These are phyloP conservation scores for Paraplagusia blochii DNA, from an alignment of 2,113 vertebrate species.

Conservation along the genomic window DNA sequence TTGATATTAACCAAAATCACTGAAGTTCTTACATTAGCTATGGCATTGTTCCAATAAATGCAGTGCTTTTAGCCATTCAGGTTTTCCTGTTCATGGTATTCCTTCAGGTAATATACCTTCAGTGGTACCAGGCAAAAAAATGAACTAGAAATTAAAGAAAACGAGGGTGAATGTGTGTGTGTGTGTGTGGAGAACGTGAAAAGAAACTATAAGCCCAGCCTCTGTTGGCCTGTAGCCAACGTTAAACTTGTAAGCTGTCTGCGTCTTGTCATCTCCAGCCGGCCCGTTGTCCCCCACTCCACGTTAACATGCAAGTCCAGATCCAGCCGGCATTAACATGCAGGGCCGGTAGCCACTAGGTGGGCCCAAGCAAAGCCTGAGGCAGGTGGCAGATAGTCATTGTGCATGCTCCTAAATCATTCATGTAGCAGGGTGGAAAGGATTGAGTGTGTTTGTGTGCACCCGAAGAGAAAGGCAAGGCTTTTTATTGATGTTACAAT, in stretches of 20 bases:
- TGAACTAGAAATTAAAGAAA: too few relatives aligned
- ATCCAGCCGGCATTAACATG: slow-evolving; percentile 67
- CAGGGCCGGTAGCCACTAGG: slow-evolving; percentile 68
- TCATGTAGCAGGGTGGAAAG: slow-evolving; percentile 62
- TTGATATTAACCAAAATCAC: too few relatives aligned
- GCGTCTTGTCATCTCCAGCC: slow-evolving; percentile 52
- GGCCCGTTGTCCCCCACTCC: slow-evolving; percentile 37
- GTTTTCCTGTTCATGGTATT: too few relatives aligned
- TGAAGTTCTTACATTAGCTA: too few relatives aligned
- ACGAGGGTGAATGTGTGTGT: too few relatives aligned
- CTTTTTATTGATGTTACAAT: slow-evolving; percentile 34
- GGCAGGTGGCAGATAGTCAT: slow-evolving; percentile 78
- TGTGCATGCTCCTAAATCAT: slow-evolving; percentile 76
- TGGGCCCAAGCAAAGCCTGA: slow-evolving; percentile 65
- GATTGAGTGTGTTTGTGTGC: slow-evolving; percentile 33
- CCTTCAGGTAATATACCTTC: too few relatives aligned
- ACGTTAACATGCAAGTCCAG: slow-evolving; percentile 73
- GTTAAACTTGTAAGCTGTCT: slow-evolving; percentile 37
- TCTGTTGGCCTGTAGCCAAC: slow-evolving; percentile 28
- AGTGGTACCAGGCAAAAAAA: too few relatives aligned
- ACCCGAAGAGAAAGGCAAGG: slow-evolving; percentile 16
- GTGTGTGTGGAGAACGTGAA: too few relatives aligned
- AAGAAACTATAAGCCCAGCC: slow-evolving; percentile 21
- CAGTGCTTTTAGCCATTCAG: too few relatives aligned
- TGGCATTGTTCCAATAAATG: too few relatives aligned